Base-by-base conservation (phyloP, 2,888 invertebrate genomes). In the Serrognathus titanus region DNA sequence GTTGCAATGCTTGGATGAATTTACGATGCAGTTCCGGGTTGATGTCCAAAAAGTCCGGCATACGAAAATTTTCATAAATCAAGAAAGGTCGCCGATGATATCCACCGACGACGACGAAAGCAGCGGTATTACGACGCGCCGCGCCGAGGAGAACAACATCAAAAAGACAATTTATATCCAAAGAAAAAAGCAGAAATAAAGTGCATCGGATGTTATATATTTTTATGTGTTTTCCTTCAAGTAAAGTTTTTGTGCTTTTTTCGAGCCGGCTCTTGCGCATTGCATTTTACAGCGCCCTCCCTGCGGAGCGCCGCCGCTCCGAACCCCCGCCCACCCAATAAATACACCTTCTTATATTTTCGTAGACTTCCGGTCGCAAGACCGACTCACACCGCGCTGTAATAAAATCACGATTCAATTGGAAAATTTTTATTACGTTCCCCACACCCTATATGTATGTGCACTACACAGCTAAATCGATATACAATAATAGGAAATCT, bases 151-250 rank as follows among this genome's bases (percentile, higher is more conserved):
- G 69, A 69, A 68, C 69, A 65, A 69, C 67, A 66, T 70, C 71
- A 70, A 71, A 71, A 71, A 71, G 66, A 66, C 69, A 69, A 70
- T 71, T 70, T 71, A 70, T 71, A 67, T 66, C 65, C 67, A 20
- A 36, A 36, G 24, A 31, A 48, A 48, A 48, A 48, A 12, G 48
- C 48, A 66, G 70, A 73, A 74, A 73, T 71, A 73, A 73, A 75
- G 70, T 71, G 74, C 75, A 75, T 75, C 73, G 71, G 73, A 75
- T 72, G 75, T 75, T 74, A 74, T 74, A 74, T 75, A 75, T 75
- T 75, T 75, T 75, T 75, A 75, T 75, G 75, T 75, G 74, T 75
- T 75, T 75, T 75, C 74, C 71, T 72, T 67, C 63, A 69, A 72
- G 71, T 73, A 74, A 73, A 73, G 71, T 74, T 73, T 73, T 74